A percentile compares a stretch with the other conserved stretches of the same genome.
Conservation (phyloP, 2,113 vertebrate genomes). For the Lasiurus cinereus region DNA sequence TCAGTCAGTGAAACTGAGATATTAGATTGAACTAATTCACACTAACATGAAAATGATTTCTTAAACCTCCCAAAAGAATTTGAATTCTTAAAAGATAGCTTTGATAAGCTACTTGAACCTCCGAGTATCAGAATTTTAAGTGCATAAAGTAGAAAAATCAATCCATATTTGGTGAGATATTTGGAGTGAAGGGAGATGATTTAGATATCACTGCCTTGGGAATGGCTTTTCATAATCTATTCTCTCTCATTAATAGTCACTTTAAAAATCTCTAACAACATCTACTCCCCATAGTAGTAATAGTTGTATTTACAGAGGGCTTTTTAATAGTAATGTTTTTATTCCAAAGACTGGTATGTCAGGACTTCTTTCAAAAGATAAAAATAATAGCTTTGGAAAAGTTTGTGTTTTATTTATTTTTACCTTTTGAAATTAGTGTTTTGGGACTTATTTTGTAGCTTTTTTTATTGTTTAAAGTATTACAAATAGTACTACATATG, state of each 20-base stretch:
- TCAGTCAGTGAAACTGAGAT: constrained; percentile 32
- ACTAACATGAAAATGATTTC: constrained; percentile 40
- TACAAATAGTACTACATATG: too few relatives aligned
- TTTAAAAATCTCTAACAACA: not conserved
- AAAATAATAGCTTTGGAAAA: constrained; percentile 42
- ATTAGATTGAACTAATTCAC: constrained; percentile 43
- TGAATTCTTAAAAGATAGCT: constrained; percentile 44
- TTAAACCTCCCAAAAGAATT: constrained; percentile 50
- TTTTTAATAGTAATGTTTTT: constrained; percentile 40
- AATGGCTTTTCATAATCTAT: constrained; percentile 20
- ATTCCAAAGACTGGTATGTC: not conserved
- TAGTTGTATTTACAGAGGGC: not conserved
- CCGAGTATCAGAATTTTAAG: constrained; percentile 24
- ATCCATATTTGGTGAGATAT: constrained; percentile 23
- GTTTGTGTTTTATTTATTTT: constrained; percentile 48
- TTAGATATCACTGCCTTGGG: constrained; percentile 14
- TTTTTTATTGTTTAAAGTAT: too few relatives aligned
- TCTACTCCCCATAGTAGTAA: not conserved
- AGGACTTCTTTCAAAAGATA: constrained; percentile 47
- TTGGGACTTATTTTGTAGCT: not conserved
- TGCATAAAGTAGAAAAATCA: constrained; percentile 36
- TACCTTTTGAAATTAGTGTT: constrained; percentile 37
- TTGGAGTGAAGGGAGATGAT: not conserved
- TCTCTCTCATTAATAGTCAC: not conserved
- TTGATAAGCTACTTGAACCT: constrained; percentile 20